Base-by-base conservation (phyloP, 2,888 invertebrate genomes). In the Cyaniris semiargus region DNA sequence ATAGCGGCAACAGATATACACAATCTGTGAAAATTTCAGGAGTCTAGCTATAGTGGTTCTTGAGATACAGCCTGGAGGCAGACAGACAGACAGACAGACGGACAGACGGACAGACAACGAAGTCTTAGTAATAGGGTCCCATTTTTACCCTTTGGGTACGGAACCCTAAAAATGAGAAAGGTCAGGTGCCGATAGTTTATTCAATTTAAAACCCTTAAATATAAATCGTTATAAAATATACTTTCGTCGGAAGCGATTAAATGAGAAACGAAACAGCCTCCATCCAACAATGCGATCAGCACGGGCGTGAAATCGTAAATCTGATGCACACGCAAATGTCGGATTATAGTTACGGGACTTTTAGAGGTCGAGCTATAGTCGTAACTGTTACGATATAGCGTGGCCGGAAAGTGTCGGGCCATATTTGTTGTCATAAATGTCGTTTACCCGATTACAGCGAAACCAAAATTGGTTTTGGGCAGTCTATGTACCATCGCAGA, bases 291-390 rank as follows among this genome's bases (percentile, higher is more conserved):
- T 60, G 60, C 60, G 58, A 58, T 58, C 58, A 21, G 60, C 60
- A 1, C 60, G 10, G 60, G 60, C 60, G 60, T 60, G 60, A 60
- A 60, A 60, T 60, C 60, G 60, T 60, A 23, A 60, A 60, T 60
- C 60, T 60, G 60, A 60, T 60, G 83, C 84, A 82, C 89, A 86
- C 86, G 84, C 85, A 79, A 85, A 82, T 76, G 80, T 76, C 79
- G 81, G 82, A 83, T 85, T 85, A 83, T 82, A 81, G 82, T 87
- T 89, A 87, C 88, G 87, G 88, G 85, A 87, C 60, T 85, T 82
- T 82, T 76, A 72, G 79, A 76, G 78, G 77, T 76, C 71, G 66
- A 72, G 38, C 27, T 71, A 38, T 34, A 21, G n/a, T 75, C 27
- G 58, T 56, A 3, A 44, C 48, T 53, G 15, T 21, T 21, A 15